Percentiles rank a stretch among this genome's conserved stretches.
Evolutionary conservation across 2,888 invertebrate species (phyloP).

Genomic region (Xestia c-nigrum): DNA sequence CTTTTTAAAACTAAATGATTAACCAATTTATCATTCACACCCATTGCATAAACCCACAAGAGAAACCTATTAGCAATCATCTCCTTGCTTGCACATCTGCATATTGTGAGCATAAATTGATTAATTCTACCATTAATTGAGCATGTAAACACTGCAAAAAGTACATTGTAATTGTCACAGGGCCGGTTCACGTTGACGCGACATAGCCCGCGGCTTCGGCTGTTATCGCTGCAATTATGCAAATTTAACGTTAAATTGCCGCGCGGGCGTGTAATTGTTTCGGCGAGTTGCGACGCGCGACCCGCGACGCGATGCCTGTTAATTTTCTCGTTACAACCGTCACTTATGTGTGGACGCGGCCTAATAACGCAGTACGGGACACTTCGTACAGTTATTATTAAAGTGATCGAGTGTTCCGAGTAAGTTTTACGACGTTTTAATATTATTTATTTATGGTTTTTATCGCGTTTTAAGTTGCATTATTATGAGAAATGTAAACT

Average conservation of each 20-base stretch:
- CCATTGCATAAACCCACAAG: slow-evolving; percentile 3
- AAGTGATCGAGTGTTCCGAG: slow-evolving; percentile 54
- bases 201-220: slow-evolving; percentile 77
- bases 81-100: slow-evolving; percentile 33
- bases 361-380: slow-evolving; percentile 65
- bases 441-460: slow-evolving; percentile 29
- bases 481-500: slow-evolving; percentile 13
- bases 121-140: slow-evolving; percentile 68
- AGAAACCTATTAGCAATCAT: slow-evolving; percentile 24
- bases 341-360: slow-evolving; percentile 70
- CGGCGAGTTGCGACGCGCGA: slow-evolving; percentile 64
- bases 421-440: slow-evolving; percentile 37
- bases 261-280: slow-evolving; percentile 72
- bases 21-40: slow-evolving; percentile 38
- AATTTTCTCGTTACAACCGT: slow-evolving; percentile 76
- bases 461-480: slow-evolving; percentile 27
- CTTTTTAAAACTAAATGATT: slow-evolving; percentile 35
- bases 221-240: slow-evolving; percentile 84
- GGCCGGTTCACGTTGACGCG: slow-evolving; percentile 65
- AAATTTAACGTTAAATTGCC: slow-evolving; percentile 85
- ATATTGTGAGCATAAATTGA: slow-evolving; percentile 60
- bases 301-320: slow-evolving; percentile 53
- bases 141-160: slow-evolving; percentile 66
- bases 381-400: slow-evolving; percentile 58
- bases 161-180: slow-evolving; percentile 78